Conservation (phyloP, 1,140 invertebrate species). For the Cydia splendana region DNA sequence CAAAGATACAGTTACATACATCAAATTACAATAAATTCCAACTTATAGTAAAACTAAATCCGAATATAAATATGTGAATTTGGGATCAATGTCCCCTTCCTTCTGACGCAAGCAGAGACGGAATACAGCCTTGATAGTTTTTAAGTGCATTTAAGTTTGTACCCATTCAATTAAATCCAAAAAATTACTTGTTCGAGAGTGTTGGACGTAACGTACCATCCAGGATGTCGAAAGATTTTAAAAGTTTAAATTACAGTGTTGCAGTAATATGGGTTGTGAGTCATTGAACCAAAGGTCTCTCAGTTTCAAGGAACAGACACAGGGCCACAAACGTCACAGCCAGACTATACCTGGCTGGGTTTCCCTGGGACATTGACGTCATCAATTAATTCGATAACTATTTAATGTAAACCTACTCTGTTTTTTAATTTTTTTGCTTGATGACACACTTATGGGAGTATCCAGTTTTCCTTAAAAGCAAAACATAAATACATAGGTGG, state of each 20-base stretch:
- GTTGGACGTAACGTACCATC: neutral
- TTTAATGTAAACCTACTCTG: neutral
- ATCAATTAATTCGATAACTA: neutral
- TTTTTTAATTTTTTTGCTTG: neutral
- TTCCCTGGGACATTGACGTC: slow-evolving; percentile 6
- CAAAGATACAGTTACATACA: no score
- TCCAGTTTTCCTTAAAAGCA: neutral
- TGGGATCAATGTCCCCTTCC: no score
- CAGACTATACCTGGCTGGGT: neutral
- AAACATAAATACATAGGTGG: no score
- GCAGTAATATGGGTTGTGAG: neutral
- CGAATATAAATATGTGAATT: no score
- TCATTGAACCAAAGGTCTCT: neutral
- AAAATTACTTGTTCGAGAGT: neutral
- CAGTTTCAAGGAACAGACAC: neutral
- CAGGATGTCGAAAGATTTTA: neutral
- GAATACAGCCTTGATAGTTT: no score
- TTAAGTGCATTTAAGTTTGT: neutral
- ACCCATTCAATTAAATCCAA: neutral
- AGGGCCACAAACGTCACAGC: neutral
- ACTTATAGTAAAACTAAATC: no score
- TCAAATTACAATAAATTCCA: no score
- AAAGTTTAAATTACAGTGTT: neutral
- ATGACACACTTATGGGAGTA: neutral
- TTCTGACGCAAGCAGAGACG: no score